Percentiles rank a stretch among this genome's conserved stretches.
Evolutionary conservation across 2,113 vertebrate genomes (phyloP).

Genomic region (Hyla sarda): DNA sequence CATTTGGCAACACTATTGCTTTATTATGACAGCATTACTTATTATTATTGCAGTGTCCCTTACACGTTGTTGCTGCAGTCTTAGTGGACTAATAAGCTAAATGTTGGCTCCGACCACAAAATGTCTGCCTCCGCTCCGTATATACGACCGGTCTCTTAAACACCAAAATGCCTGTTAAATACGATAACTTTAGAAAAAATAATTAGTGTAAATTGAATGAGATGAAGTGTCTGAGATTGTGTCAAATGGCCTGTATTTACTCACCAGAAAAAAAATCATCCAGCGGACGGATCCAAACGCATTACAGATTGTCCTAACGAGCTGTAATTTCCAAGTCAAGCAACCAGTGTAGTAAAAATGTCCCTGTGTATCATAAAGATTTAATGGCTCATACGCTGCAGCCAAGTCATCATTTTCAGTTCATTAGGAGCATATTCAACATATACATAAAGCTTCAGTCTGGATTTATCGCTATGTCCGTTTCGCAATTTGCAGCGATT

Average conservation of each 20-base stretch:
- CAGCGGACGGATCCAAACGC: not conserved
- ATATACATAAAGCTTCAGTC: slow-evolving; percentile 1
- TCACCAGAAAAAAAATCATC: not conserved
- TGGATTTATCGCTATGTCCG: slow-evolving; percentile 3
- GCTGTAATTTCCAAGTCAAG: slow-evolving; percentile 28
- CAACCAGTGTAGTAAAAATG: slow-evolving; percentile 11
- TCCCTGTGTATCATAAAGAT: slow-evolving; percentile 28
- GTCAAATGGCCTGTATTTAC: slow-evolving; percentile 16
- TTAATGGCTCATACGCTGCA: slow-evolving; percentile 16
- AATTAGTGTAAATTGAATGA: not conserved
- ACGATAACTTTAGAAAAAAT: not conserved
- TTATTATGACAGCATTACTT: not conserved
- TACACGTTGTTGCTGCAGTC: not conserved
- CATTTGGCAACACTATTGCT: not conserved
- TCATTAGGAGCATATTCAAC: slow-evolving; percentile 24
- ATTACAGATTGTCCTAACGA: slow-evolving; percentile 27
- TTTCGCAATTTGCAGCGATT: slow-evolving; percentile 1
- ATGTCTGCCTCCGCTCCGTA: not conserved
- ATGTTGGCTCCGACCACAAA: not conserved
- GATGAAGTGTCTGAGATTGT: not conserved
- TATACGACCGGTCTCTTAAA: not conserved
- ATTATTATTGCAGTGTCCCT: not conserved
- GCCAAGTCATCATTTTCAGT: slow-evolving; percentile 14
- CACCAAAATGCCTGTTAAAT: slow-evolving; percentile 10
- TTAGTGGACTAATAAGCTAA: not conserved